Percentiles rank a stretch among this genome's conserved stretches.
Evolutionary conservation across 2,797 vertebrate species (phyloP).

Genomic region (Ceyx erithaca): DNA sequence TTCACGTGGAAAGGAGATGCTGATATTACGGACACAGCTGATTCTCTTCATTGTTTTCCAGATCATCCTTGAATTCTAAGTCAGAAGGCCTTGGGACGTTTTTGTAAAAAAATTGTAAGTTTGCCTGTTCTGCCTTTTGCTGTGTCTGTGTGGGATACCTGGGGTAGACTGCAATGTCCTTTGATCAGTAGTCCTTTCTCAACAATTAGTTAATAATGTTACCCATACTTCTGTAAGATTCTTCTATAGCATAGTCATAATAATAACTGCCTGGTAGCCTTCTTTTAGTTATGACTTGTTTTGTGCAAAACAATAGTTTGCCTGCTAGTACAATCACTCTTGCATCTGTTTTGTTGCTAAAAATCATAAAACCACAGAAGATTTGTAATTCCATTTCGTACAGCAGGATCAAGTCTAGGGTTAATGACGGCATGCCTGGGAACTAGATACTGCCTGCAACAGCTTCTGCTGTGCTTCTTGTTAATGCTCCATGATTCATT

Average conservation of each 20-base stretch:
- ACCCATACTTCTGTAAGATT: neutral
- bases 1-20: neutral
- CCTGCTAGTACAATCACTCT: neutral
- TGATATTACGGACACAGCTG: neutral
- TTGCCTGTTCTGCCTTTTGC: neutral
- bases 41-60: neutral
- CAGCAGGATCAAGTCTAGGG: neutral
- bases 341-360: neutral
- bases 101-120: neutral
- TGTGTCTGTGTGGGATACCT: neutral
- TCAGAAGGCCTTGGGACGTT: neutral
- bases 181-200: neutral
- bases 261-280: neutral
- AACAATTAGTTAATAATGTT: neutral
- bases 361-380: neutral
- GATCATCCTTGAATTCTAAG: neutral
- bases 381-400: neutral
- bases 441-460: neutral
- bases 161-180: neutral
- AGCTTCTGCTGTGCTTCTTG: constrained; percentile 21
- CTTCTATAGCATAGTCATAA: neutral
- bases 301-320: neutral
- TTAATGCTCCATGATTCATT: neutral
- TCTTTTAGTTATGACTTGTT: neutral
- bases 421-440: neutral